Evolutionary conservation across 2,888 invertebrate species (phyloP).

Genomic region (Gymnosoma rotundatum): DNA sequence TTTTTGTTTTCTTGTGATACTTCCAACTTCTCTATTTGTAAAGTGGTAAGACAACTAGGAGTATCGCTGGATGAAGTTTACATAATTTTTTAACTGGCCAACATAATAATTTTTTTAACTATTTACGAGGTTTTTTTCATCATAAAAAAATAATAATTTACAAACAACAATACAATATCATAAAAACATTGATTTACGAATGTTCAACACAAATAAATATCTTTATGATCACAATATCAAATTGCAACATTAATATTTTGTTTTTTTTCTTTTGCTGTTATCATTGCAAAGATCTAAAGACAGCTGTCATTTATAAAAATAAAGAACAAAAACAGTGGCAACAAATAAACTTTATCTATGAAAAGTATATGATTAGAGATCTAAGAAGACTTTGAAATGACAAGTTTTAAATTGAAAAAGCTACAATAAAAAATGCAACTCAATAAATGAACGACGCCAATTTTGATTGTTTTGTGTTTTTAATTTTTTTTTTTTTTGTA

Average conservation of each 20-base stretch:
- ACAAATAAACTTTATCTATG: slow-evolving; percentile 8
- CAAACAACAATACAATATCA: slow-evolving; percentile 4
- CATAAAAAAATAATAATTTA: background rate
- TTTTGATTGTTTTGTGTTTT: too few relatives aligned
- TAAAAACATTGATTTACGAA: slow-evolving; percentile 43
- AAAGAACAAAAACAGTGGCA: slow-evolving; percentile 4
- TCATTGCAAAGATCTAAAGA: slow-evolving; percentile 36
- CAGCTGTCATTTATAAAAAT: slow-evolving; percentile 39
- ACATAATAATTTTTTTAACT: too few relatives aligned
- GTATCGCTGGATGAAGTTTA: too few relatives aligned
- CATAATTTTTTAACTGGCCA: too few relatives aligned
- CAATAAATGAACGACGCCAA: background rate
- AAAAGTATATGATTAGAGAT: slow-evolving; percentile 47
- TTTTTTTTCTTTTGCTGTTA: slow-evolving; percentile 1
- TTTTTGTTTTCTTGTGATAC: too few relatives aligned
- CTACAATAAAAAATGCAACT: slow-evolving; percentile 23
- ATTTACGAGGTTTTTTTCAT: too few relatives aligned
- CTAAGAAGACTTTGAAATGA: slow-evolving; percentile 48
- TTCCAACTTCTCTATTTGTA: too few relatives aligned
- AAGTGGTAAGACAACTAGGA: too few relatives aligned
- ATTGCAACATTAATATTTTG: slow-evolving; percentile 27
- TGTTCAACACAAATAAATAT: slow-evolving; percentile 49
- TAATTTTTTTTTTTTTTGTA: too few relatives aligned
- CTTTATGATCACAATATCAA: slow-evolving; percentile 40
- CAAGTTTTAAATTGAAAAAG: slow-evolving; percentile 49